Evolutionary conservation across 2,888 invertebrate species (phyloP), one percentile per base, ranked within the genome.

Genomic region (Sericinus montela): DNA sequence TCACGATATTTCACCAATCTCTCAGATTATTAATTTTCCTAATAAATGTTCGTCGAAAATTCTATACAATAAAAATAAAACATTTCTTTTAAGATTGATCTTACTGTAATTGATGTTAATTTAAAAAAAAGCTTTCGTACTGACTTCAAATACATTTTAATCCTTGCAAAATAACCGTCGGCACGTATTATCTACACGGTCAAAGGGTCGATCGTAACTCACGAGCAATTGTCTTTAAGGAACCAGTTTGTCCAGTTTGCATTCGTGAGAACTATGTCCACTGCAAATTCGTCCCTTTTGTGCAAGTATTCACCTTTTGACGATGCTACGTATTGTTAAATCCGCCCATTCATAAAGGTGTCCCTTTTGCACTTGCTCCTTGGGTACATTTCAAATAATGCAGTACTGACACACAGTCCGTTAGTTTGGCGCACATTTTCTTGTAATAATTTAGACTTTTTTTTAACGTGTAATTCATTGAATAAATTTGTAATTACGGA

Each of bases 231-330:
- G 48, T 45, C 32, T 32, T 4, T 49, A 51, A 59, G 57, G 74
- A 84, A 84, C 84, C 72, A 63, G 85, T 83, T 72, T 81, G 79
- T 84, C 85, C 81, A 77, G 79, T 76, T 78, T 37, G 29, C 52
- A 58, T 49, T 19, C 75, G 76, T 84, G 85, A 79, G 83, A 85
- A 85, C 69, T 63, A 64, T 78, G 78, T 75, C 81, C 80, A 79
- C 65, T 71, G 56, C 50, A 5, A 55, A 43, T 53, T 45, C 30
- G 56, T 56, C 61, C 60, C 59, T 50, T 23, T 9, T 44, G 10
- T n/a, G 3, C 23, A 29, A 49, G 48, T 49, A 43, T 49, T 44
- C 30, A 30, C 30, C 48, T 36, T 49, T 49, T 37, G 48, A 39
- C 39, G 39, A 25, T 14, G 30, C 39, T 39, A 40, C 34, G 28